Base-by-base conservation (phyloP, 2,888 invertebrate species). In the Meliscaeva auricollis region DNA sequence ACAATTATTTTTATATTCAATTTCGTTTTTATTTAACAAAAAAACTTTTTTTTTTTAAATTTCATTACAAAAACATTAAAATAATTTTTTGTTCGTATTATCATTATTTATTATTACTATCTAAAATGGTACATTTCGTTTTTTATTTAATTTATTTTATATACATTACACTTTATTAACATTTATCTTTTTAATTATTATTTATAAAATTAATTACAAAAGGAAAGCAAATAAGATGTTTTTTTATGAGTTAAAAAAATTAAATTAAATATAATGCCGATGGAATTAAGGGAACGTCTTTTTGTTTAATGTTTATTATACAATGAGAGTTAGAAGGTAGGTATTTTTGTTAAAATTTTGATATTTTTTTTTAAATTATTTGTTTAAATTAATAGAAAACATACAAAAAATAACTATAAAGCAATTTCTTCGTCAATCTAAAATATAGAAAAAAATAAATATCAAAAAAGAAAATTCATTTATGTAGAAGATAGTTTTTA, bases 381-480 rank as follows among this genome's bases (percentile, higher is more conserved):
- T 56, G 26, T 58, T 46, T 41, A 8, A 60, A 5, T 44, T 56
- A n/a, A n/a, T n/a, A n/a, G n/a, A n/a, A n/a, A n/a, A 13, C 5
- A 41, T n/a, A n/a, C n/a, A 7, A 60, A 76, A 15, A 26, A 44
- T 7, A 56, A 69, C 20, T 84, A 84, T 38, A 79, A 26, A 70
- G 69, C 50, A 75, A 70, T 6, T 26, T 70, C 79, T 66, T 70
- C 79, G 68, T 70, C 83, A 50, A 84, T 84, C 83, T 84, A 79
- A 52, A 78, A 82, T 26, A 60, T 35, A 56, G 9, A n/a, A n/a
- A 56, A 38, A 54, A 46, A 66, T 17, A 52, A 60, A 52, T 38
- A 30, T 9, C 46, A 41, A 52, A 66, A n/a, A 17, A 56, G 26
- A 60, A 62, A 35, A n/a, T 26, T 58, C 13, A 52, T 41, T 38